Evolutionary conservation across 2,888 invertebrate species (phyloP).

Genomic region (Lithodes maja): DNA sequence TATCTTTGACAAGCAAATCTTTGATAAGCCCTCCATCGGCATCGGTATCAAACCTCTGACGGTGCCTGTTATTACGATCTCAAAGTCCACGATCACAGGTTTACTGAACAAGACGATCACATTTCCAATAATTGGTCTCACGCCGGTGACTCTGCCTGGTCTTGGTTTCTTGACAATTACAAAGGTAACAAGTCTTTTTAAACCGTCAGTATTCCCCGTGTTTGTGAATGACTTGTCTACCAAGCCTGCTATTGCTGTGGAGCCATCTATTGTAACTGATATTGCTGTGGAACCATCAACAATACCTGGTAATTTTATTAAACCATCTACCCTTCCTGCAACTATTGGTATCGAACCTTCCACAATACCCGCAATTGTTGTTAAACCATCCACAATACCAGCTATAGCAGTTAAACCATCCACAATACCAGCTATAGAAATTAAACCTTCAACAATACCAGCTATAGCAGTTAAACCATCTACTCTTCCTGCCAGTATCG

Average conservation of each 20-base stretch:
- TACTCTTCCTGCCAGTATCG: not conserved
- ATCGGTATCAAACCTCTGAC: not conserved
- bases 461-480: constrained; percentile 7
- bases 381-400: constrained; percentile 7
- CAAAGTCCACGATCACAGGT: not conserved
- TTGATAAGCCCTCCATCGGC: not conserved
- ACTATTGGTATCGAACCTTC: not conserved
- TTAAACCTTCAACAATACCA: not conserved
- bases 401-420: not conserved
- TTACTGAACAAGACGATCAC: not conserved
- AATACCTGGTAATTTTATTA: not conserved
- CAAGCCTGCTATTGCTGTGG: not conserved
- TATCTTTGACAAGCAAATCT: not conserved
- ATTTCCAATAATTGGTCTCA: not conserved
- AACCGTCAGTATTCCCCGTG: not conserved
- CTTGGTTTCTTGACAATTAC: not conserved
- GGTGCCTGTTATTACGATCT: not conserved
- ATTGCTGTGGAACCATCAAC: not conserved
- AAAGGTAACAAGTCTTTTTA: not conserved
- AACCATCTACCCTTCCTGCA: not conserved
- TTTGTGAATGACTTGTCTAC: not conserved
- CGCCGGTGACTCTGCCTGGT: not conserved
- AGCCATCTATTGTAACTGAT: not conserved
- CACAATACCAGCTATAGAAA: not conserved
- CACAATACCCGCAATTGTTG: not conserved